phyloP scores from a whole-genome alignment of 2,113 vertebrate genomes.

The Rhabdomys dilectus region DNA sequence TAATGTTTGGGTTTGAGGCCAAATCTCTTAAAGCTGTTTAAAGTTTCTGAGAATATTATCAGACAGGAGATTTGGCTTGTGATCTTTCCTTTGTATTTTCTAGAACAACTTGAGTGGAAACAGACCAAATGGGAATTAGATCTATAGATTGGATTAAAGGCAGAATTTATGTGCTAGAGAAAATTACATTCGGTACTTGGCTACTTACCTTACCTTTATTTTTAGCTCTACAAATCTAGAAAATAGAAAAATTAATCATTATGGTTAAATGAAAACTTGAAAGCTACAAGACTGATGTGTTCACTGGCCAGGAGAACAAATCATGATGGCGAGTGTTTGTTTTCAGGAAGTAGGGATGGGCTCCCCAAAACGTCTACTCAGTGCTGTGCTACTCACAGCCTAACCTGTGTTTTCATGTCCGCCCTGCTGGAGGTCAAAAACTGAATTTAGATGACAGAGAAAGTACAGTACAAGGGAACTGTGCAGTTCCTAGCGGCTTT shows the following conservation, averaged over 20 bases:
- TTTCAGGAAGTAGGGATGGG: background rate
- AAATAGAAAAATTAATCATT: constrained; percentile 45
- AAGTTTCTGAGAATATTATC: constrained; percentile 70
- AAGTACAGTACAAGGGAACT: background rate
- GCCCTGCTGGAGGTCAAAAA: background rate
- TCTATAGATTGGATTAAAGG: constrained; percentile 64
- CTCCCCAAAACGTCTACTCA: background rate
- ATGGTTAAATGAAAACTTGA: background rate
- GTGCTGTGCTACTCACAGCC: background rate
- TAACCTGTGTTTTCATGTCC: constrained; percentile 8
- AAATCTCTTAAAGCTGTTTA: constrained; percentile 68
- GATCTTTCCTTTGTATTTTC: background rate
- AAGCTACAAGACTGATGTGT: background rate
- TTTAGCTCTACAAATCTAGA: background rate
- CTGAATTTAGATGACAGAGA: background rate
- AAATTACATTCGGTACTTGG: background rate
- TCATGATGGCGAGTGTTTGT: background rate
- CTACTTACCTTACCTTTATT: background rate
- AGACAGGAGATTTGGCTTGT: constrained; percentile 37
- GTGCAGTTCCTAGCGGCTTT: background rate
- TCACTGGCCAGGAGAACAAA: background rate
- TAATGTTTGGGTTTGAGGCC: constrained; percentile 67
- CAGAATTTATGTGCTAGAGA: constrained; percentile 40
- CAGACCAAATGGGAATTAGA: constrained; percentile 66
- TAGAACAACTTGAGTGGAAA: constrained; percentile 35